A percentile compares a stretch with the other conserved stretches of the same genome.
phyloP scores from a whole-genome alignment of 2,797 vertebrate species.

The Enteromius unitaeniatus region DNA sequence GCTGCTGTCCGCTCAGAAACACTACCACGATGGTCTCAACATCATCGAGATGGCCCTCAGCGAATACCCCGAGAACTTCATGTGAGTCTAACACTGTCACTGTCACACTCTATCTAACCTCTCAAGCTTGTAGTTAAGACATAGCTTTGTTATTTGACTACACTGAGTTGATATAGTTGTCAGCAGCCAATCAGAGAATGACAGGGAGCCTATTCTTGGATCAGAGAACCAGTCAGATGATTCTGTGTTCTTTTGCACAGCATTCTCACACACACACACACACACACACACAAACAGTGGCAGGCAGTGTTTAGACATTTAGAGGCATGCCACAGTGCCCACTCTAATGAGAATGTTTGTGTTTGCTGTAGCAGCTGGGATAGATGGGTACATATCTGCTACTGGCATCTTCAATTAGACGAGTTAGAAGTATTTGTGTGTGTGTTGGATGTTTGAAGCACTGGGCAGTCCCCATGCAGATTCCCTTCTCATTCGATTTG shows the following conservation, averaged over 20 bases:
- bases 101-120: constrained; percentile 10
- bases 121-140: background rate
- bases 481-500: constrained; percentile 35
- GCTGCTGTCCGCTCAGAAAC: constrained; percentile 95
- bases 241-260: background rate
- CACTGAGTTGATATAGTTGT: background rate
- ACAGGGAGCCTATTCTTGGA: background rate
- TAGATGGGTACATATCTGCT: constrained; percentile 48
- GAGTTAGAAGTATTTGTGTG: constrained; percentile 26
- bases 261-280: constrained; percentile 16
- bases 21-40: constrained; percentile 94
- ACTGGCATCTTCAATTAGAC: constrained; percentile 54
- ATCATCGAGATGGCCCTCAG: constrained; percentile 99
- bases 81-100: constrained; percentile 78
- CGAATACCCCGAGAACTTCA: constrained; percentile 97
- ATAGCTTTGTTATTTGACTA: background rate
- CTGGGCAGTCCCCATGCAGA: constrained; percentile 9
- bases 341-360: constrained; percentile 42
- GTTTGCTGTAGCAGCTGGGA: constrained; percentile 31
- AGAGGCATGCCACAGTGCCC: constrained; percentile 32
- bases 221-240: constrained; percentile 5
- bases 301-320: constrained; percentile 33
- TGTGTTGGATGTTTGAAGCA: constrained; percentile 23
- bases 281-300: constrained; percentile 25
- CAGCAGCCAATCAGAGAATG: constrained; percentile 27